phyloP scores from a whole-genome alignment of 1,140 invertebrate genomes.

The Carcinoscorpius rotundicauda region DNA sequence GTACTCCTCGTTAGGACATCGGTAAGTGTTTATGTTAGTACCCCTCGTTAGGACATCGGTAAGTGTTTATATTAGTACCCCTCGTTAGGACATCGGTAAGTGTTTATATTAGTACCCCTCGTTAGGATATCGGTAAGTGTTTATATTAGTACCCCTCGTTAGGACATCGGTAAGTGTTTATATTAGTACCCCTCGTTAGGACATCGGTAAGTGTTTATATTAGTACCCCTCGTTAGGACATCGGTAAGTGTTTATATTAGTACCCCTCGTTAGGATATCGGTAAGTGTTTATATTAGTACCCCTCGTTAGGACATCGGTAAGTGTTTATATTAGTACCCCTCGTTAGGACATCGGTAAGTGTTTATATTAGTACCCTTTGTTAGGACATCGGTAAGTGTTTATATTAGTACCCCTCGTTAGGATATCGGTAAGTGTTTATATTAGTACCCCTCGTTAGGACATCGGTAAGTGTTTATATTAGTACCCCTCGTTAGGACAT shows the following conservation, averaged over 20 bases:
- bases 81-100: slow-evolving; percentile 19
- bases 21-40: slow-evolving; percentile 10
- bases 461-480: slow-evolving; percentile 11
- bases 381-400: slow-evolving; percentile 15
- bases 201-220: slow-evolving; percentile 11
- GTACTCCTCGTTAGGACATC: slow-evolving; percentile 18
- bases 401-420: slow-evolving; percentile 17
- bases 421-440: slow-evolving; percentile 10
- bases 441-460: slow-evolving; percentile 19
- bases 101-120: slow-evolving; percentile 11
- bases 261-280: slow-evolving; percentile 18
- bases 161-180: slow-evolving; percentile 12
- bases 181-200: slow-evolving; percentile 19
- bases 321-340: slow-evolving; percentile 10
- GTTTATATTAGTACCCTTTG: slow-evolving; percentile 12
- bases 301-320: slow-evolving; percentile 18
- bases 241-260: slow-evolving; percentile 11
- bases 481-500: slow-evolving; percentile 18
- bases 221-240: slow-evolving; percentile 18
- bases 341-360: slow-evolving; percentile 18
- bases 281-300: slow-evolving; percentile 11
- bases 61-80: slow-evolving; percentile 8
- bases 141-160: slow-evolving; percentile 15
- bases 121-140: slow-evolving; percentile 16
- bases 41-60: slow-evolving; percentile 19